A percentile compares a stretch with the other conserved stretches of the same genome.
Conservation (phyloP, 2,113 vertebrate species). For the Pituophis catenifer region DNA sequence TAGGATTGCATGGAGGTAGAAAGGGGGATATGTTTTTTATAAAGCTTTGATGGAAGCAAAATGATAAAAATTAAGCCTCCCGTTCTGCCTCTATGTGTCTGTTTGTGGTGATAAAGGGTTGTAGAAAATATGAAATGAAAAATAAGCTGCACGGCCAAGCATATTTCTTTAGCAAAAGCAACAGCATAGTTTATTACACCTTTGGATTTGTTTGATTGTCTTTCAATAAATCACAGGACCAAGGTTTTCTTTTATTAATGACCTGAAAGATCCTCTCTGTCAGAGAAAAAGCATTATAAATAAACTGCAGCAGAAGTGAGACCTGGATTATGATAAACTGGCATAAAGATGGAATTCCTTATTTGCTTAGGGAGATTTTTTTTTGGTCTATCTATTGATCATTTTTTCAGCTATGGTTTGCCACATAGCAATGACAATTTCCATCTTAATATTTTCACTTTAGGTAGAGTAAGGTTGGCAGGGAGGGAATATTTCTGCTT, state of each 20-base stretch:
- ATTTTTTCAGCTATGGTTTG: not conserved
- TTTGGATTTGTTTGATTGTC: not conserved
- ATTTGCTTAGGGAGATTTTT: not conserved
- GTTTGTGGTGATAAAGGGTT: not conserved
- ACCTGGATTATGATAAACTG: not conserved
- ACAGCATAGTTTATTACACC: not conserved
- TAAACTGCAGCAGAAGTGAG: not conserved
- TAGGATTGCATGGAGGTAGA: not conserved
- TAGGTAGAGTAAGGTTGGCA: not conserved
- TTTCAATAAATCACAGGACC: not conserved
- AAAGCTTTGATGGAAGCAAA: not conserved
- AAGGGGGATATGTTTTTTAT: not conserved
- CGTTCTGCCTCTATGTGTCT: not conserved
- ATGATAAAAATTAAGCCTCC: not conserved
- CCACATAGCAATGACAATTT: not conserved
- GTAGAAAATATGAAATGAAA: not conserved
- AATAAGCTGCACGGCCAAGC: not conserved
- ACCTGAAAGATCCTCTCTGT: not conserved
- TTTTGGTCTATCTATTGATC: not conserved
- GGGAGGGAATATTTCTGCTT: not conserved
- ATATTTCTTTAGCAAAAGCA: not conserved
- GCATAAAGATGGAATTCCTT: not conserved
- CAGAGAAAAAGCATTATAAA: not conserved
- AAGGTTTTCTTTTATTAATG: not conserved
- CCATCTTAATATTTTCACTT: accelerated